Evolutionary conservation across 92 coral and sea anemone genomes (phyloP).

Genomic region (Porites cylindrica): DNA sequence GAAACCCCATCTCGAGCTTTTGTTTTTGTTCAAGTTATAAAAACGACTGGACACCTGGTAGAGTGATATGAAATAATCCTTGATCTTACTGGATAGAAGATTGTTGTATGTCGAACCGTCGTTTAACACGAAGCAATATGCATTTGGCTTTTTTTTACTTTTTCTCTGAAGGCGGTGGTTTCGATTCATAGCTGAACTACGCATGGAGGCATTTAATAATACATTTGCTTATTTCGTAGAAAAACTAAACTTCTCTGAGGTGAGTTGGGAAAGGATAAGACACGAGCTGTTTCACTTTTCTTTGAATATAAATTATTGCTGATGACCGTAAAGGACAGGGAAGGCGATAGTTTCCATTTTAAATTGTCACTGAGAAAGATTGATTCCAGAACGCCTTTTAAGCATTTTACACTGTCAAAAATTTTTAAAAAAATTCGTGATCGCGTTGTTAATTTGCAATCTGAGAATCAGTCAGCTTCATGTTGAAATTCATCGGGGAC

Average conservation of each 20-base stretch:
- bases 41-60: slow-evolving; percentile 36
- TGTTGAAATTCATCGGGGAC: not conserved
- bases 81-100: not conserved
- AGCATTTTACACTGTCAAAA: not conserved
- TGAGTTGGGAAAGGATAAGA: not conserved
- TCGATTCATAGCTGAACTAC: not conserved
- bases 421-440: too few species aligned
- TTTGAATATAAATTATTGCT: slow-evolving; percentile 27
- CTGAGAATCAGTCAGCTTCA: not conserved
- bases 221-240: slow-evolving; percentile 28
- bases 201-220: slow-evolving; percentile 5
- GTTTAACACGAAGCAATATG: not conserved
- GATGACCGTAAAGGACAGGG: not conserved
- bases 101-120: not conserved
- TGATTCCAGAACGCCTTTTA: slow-evolving; percentile 12
- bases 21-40: slow-evolving; percentile 21
- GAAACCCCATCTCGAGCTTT: slow-evolving; percentile 19
- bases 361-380: not conserved
- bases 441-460: too few species aligned
- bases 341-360: not conserved
- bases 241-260: slow-evolving; percentile 28
- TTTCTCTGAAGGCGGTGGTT: not conserved
- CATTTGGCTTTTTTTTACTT: not conserved
- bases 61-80: slow-evolving; percentile 1
- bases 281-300: not conserved